These are phyloP conservation scores for Cheilosia pagana DNA, from an alignment of 2,888 invertebrate species.

Conservation along the genomic window DNA sequence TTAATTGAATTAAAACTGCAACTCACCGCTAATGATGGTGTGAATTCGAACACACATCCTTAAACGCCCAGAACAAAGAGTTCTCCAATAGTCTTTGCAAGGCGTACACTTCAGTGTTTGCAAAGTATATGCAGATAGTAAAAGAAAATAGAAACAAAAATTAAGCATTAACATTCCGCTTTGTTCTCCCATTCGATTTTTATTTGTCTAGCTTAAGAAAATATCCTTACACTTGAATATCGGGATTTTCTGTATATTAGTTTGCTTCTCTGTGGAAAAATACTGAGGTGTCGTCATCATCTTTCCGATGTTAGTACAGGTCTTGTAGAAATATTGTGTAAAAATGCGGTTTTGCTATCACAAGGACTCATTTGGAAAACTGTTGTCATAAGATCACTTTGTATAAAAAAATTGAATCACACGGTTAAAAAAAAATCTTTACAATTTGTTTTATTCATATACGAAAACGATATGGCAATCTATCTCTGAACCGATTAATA, in stretches of 20 bases:
- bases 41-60: slow-evolving; percentile 32
- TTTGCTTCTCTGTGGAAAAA: slow-evolving; percentile 30
- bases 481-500: neutral
- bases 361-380: slow-evolving; percentile 26
- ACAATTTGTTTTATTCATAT: neutral
- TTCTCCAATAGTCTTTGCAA: slow-evolving; percentile 6
- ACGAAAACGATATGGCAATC: neutral
- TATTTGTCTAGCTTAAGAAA: slow-evolving; percentile 8
- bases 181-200: slow-evolving; percentile 2
- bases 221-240: slow-evolving; percentile 48
- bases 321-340: neutral
- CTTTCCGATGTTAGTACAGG: slow-evolving; percentile 1
- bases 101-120: neutral
- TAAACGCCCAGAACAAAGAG: slow-evolving; percentile 10
- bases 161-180: slow-evolving; percentile 18
- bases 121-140: neutral
- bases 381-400: neutral
- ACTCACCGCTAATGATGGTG: slow-evolving; percentile 38
- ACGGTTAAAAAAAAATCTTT: neutral
- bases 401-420: neutral
- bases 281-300: slow-evolving; percentile 38
- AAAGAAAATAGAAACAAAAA: slow-evolving; percentile 5
- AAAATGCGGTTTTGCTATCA: neutral
- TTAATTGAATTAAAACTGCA: slow-evolving; percentile 40
- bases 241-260: slow-evolving; percentile 12